Percentiles rank a stretch among this genome's conserved stretches.
Evolutionary conservation across 2,888 invertebrate species (phyloP).

Genomic region (Oscheius sp.): DNA sequence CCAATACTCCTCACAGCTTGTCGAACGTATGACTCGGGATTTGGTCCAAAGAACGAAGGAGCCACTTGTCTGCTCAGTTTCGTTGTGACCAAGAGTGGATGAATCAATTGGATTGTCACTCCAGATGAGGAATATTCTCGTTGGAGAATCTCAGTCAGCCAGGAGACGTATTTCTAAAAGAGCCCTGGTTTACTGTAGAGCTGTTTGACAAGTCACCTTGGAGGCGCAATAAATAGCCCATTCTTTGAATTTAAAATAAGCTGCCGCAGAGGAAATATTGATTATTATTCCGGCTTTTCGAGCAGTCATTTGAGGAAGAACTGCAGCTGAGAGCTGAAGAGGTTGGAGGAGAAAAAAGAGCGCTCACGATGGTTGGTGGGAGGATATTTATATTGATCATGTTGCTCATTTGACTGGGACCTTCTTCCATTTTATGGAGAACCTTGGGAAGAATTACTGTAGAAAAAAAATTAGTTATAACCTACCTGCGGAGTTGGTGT

Average conservation of each 20-base stretch:
- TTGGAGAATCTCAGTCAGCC: conserved; percentile 69
- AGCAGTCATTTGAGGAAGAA: conserved; percentile 85
- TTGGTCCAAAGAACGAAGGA: conserved; percentile 61
- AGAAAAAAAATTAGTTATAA: neutral
- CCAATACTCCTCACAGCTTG: conserved; percentile 62
- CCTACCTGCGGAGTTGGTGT: conserved; percentile 81
- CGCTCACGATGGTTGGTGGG: conserved; percentile 77
- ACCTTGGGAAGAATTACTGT: conserved; percentile 30
- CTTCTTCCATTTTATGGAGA: conserved; percentile 63
- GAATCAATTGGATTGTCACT: conserved; percentile 69
- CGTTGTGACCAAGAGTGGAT: conserved; percentile 67
- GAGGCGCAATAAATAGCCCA: conserved; percentile 84
- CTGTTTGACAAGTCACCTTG: conserved; percentile 78
- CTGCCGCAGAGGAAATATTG: conserved; percentile 87
- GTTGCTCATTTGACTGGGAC: conserved; percentile 56
- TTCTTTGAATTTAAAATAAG: conserved; percentile 78
- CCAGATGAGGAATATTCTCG: conserved; percentile 71
- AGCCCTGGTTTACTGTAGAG: neutral
- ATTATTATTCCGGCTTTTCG: conserved; percentile 81
- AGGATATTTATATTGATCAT: conserved; percentile 83
- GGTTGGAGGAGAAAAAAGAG: too few relatives aligned
- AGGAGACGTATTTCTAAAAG: conserved; percentile 67
- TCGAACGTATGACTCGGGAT: conserved; percentile 48
- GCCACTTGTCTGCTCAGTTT: conserved; percentile 61
- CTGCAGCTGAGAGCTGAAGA: conserved; percentile 80